Percentiles rank a stretch among this genome's conserved stretches.
Evolutionary conservation across 2,888 invertebrate genomes (phyloP).

Genomic region (Lochmaea crataegi): DNA sequence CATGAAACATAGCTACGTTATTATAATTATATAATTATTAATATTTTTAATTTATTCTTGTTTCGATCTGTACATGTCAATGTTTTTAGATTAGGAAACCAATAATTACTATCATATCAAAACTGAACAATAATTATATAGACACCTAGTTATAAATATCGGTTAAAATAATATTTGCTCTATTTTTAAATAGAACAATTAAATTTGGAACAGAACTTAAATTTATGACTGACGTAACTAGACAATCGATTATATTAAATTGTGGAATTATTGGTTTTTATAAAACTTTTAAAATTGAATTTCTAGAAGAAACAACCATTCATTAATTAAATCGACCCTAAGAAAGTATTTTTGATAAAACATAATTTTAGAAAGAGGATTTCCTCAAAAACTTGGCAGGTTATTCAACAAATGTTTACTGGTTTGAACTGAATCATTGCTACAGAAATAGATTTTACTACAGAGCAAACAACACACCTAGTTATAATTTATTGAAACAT

Average conservation of each 20-base stretch:
- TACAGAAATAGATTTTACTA: slow-evolving; percentile 47
- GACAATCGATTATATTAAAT: neutral
- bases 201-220: neutral
- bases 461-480: neutral
- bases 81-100: too few relatives aligned
- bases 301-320: neutral
- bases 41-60: too few relatives aligned
- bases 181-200: neutral
- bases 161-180: neutral
- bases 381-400: slow-evolving; percentile 49
- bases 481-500: neutral
- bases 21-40: too few relatives aligned
- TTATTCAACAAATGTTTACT: slow-evolving; percentile 47
- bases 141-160: neutral
- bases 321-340: neutral
- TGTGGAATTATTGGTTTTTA: too few relatives aligned
- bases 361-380: slow-evolving; percentile 40
- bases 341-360: slow-evolving; percentile 26
- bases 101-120: too few relatives aligned
- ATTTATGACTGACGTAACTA: neutral
- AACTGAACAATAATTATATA: too few relatives aligned
- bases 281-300: too few relatives aligned
- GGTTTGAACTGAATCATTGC: slow-evolving; percentile 45
- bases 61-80: too few relatives aligned
- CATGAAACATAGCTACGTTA: too few relatives aligned